Base-by-base conservation (phyloP, 2,888 invertebrate genomes). In the Tinea trinotella region DNA sequence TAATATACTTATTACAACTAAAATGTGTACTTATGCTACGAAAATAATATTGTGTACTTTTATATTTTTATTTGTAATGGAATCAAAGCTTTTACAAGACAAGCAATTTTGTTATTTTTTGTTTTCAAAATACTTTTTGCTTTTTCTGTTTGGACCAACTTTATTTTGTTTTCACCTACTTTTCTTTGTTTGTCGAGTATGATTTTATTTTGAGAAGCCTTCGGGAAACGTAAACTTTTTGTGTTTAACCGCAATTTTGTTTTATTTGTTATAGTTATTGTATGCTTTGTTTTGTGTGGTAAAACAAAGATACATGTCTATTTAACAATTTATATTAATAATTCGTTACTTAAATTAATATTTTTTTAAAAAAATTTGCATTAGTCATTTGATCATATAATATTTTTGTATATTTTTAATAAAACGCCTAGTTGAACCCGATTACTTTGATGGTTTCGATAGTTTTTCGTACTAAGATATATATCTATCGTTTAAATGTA, bases 161-260 rank as follows among this genome's bases (percentile, higher is more conserved):
- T 30, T 30, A 30, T 30, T 30, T 40, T 40, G 40, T 40, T 40
- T 40, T 40, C 13, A 30, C 30, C 30, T 40, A 15, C 40, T 40
- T 15, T 40, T 15, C 13, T 15, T 40, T 40, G 40, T 40, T 40
- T 40, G 40, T 40, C 40, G 40, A 40, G 40, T 40, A 15, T 40
- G 5, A 15, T 40, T 40, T 40, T 40, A 40, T 40, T 40, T 40
- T 40, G 40, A 40, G 15, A 40, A 40, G 40, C 40, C 40, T 40
- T 40, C 13, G 6, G 40, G 2, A 13, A 40, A 40, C 15, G 15
- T 15, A n/a, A 40, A 15, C 30, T 30, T 30, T 40, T 40, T 40
- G 40, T 40, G 15, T 40, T 12, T 40, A 40, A 40, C 40, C 40
- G 40, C 40, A 40, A 40, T 15, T 15, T 40, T 7, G 12, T 15